Percentiles rank a stretch among this genome's conserved stretches.
Evolutionary conservation across 1,140 invertebrate species (phyloP).

Genomic region (Macrobrachium rosenbergii): DNA sequence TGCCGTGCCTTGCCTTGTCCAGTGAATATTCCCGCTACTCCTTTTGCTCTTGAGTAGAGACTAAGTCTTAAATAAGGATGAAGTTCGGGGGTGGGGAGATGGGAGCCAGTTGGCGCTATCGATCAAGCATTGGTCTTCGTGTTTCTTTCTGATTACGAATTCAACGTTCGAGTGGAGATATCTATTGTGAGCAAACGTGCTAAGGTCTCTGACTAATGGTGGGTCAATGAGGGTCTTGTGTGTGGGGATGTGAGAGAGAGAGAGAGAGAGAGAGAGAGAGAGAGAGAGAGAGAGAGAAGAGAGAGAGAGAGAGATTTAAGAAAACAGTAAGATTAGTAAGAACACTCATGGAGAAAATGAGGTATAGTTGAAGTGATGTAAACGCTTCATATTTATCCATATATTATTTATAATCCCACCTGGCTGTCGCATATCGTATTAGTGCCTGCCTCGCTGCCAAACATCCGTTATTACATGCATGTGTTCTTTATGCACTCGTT

Average conservation of each 20-base stretch:
- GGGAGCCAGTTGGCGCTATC: slow-evolving; percentile 2
- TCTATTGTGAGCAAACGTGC: slow-evolving; percentile 48
- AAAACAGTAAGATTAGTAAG: neutral
- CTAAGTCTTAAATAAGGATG: neutral
- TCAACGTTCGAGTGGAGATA: slow-evolving; percentile 46
- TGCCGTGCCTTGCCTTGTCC: no score
- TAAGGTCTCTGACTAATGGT: slow-evolving; percentile 51
- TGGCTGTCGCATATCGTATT: no score
- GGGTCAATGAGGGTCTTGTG: slow-evolving; percentile 17
- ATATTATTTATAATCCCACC: no score
- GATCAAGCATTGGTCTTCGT: slow-evolving; percentile 44
- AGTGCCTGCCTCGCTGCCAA: no score
- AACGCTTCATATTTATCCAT: neutral
- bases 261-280: slow-evolving; percentile 37
- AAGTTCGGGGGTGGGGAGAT: neutral
- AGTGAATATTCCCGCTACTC: no score
- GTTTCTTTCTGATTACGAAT: slow-evolving; percentile 57
- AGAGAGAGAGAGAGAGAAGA: slow-evolving; percentile 34
- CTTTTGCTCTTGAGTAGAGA: neutral
- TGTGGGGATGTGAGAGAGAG: slow-evolving; percentile 17
- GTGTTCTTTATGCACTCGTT: no score
- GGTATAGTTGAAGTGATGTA: no score
- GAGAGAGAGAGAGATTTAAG: neutral
- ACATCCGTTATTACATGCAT: no score
- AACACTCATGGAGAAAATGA: no score